Conservation (phyloP, 2,113 vertebrate genomes). For the Egretta garzetta region DNA sequence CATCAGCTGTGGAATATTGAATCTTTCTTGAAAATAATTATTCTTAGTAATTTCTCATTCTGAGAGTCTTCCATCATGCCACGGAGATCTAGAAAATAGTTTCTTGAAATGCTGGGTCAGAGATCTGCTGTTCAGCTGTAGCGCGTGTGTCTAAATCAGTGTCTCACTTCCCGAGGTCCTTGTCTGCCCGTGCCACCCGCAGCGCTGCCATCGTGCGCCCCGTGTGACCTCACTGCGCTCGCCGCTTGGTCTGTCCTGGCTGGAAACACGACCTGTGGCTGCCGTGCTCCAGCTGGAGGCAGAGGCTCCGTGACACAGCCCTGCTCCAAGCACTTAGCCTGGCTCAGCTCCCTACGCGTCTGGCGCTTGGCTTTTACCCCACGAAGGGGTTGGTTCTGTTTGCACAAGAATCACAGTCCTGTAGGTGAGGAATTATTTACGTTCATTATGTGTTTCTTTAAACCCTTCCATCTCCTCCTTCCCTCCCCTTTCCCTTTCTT, state of each 20-base stretch:
- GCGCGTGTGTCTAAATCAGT: background rate
- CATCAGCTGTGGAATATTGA: background rate
- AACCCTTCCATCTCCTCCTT: conserved; percentile 52
- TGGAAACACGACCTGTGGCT: background rate
- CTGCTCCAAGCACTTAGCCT: conserved; percentile 38
- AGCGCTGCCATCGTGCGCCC: background rate
- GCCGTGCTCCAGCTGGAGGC: background rate
- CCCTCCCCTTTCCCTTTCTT: no score
- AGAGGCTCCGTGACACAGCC: background rate
- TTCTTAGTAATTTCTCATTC: background rate
- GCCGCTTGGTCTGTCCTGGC: background rate
- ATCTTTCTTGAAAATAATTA: background rate
- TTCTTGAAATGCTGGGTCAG: background rate
- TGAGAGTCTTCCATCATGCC: background rate
- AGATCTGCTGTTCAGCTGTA: conserved; percentile 18
- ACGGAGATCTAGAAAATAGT: background rate
- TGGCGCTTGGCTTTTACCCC: background rate
- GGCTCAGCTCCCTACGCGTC: background rate
- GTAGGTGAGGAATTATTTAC: conserved; percentile 22
- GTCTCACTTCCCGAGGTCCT: background rate
- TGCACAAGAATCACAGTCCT: background rate
- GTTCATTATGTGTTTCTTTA: conserved; percentile 22
- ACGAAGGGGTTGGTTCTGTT: background rate
- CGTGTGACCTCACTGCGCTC: background rate
- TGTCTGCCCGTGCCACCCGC: background rate